Evolutionary conservation across 1,140 invertebrate species (phyloP), one percentile per base, ranked within the genome.

Genomic region (Orius insidiosus): DNA sequence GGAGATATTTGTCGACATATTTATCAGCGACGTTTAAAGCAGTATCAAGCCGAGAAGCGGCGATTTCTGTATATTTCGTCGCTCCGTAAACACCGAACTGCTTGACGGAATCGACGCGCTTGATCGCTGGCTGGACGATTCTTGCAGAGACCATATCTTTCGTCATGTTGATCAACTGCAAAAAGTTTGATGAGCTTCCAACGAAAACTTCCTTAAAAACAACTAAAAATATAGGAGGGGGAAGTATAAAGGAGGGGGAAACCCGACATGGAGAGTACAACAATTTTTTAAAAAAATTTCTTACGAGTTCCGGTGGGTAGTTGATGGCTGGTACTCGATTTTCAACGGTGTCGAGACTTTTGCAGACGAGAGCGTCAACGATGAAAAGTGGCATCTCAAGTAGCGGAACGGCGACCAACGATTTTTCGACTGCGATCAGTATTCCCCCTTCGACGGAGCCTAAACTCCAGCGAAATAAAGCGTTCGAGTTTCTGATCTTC

Each of bases 1-100:
- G 79, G 45, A 85, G 63, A 57, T 81, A 83, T 62, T 71, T 81
- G 62, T 85, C 81, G 16, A 85, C 75, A 53, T 83, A 84, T 55
- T 78, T 73, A 55, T 85, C 80, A 34, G 80, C 81, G 14, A 74
- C 74, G 52, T 74, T 70, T 5, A 85, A 64, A 2, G 78, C 80
- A 15, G 70, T 72, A 55, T 83, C 79, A 5, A 85, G 59, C 14
- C 67, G 75, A 35, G 74, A 72, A 33, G 75, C 74, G 0, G 81
- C 81, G 40, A 70, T 73, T 2, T 70, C 71, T 8, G 52, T 46
- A 31, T 49, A 50, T 18, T 44, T 53, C 0, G 78, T 78, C 33
- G 80, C 71, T 37, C 74, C 67, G 43, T 71, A 78, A 2, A 68
- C 67, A 1, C 78, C 75, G 47, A 84, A 72, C 56, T 80, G 70